A percentile compares a stretch with the other conserved stretches of the same genome.
Conservation (phyloP, 2,888 invertebrate species). For the Argyra leucocephala region DNA sequence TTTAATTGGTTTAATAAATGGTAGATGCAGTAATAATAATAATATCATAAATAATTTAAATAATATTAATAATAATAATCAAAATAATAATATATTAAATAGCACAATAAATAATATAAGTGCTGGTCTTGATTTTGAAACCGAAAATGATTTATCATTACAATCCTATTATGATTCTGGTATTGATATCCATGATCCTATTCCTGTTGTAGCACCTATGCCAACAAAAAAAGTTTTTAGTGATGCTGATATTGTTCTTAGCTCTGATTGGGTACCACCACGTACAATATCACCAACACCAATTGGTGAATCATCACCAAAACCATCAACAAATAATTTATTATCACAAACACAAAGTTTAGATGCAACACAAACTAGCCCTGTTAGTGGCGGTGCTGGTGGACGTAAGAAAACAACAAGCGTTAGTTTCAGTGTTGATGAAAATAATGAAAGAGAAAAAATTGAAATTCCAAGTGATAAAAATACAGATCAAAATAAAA, state of each 20-base stretch:
- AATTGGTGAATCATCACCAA: conserved; percentile 48
- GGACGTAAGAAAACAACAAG: conserved; percentile 61
- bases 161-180: conserved; percentile 83
- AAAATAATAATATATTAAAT: conserved; percentile 34
- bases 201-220: conserved; percentile 56
- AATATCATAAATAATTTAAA: not conserved
- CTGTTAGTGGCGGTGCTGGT: conserved; percentile 46
- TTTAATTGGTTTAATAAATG: not conserved
- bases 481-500: conserved; percentile 20
- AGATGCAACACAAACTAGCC: conserved; percentile 33
- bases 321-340: conserved; percentile 22
- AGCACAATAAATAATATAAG: conserved; percentile 37
- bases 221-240: conserved; percentile 56
- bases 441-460: conserved; percentile 41
- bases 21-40: not conserved
- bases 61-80: not conserved
- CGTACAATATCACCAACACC: conserved; percentile 67
- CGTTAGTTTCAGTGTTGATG: conserved; percentile 62
- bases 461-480: not conserved
- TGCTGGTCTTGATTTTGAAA: conserved; percentile 25
- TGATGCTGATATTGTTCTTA: conserved; percentile 79
- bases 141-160: conserved; percentile 49
- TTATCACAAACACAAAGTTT: conserved; percentile 34
- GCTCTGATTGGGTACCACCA: conserved; percentile 80
- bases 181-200: conserved; percentile 74